These are phyloP conservation scores for Monochamus alternatus DNA, from an alignment of 2,888 invertebrate genomes.

Conservation along the genomic window DNA sequence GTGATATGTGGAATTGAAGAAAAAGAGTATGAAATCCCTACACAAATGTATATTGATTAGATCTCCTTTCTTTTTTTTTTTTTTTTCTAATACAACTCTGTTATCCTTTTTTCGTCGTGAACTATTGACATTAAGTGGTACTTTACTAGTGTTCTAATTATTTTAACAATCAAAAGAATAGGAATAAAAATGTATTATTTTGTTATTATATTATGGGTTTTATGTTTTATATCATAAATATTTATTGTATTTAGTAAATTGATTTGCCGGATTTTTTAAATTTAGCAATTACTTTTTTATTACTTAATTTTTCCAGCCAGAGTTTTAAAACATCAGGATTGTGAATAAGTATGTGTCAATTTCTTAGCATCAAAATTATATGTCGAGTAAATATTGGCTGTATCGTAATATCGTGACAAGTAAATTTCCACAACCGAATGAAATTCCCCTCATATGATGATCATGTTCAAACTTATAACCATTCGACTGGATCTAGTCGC, in stretches of 20 bases:
- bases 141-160: slow-evolving; percentile 52
- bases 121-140: slow-evolving; percentile 47
- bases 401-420: slow-evolving; percentile 27
- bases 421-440: slow-evolving; percentile 14
- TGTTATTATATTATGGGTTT: slow-evolving; percentile 47
- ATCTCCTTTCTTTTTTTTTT: slow-evolving; percentile 38
- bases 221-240: slow-evolving; percentile 56
- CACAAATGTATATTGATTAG: slow-evolving; percentile 39
- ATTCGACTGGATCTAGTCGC: slow-evolving; percentile 45
- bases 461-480: slow-evolving; percentile 50
- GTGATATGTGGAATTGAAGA: slow-evolving; percentile 64
- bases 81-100: slow-evolving; percentile 33
- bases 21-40: slow-evolving; percentile 60
- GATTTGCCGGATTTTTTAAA: slow-evolving; percentile 51
- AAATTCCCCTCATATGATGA: slow-evolving; percentile 15
- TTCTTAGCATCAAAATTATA: slow-evolving; percentile 29
- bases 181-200: slow-evolving; percentile 51
- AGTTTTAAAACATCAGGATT: slow-evolving; percentile 29
- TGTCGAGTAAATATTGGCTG: slow-evolving; percentile 34
- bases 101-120: slow-evolving; percentile 40
- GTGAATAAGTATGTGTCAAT: slow-evolving; percentile 33
- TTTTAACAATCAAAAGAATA: slow-evolving; percentile 40
- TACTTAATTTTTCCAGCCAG: slow-evolving; percentile 41
- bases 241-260: slow-evolving; percentile 58
- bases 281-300: slow-evolving; percentile 36